A percentile compares a stretch with the other conserved stretches of the same genome.
Evolutionary conservation across 2,113 vertebrate species (phyloP).

Genomic region (Eulemur rufifrons): DNA sequence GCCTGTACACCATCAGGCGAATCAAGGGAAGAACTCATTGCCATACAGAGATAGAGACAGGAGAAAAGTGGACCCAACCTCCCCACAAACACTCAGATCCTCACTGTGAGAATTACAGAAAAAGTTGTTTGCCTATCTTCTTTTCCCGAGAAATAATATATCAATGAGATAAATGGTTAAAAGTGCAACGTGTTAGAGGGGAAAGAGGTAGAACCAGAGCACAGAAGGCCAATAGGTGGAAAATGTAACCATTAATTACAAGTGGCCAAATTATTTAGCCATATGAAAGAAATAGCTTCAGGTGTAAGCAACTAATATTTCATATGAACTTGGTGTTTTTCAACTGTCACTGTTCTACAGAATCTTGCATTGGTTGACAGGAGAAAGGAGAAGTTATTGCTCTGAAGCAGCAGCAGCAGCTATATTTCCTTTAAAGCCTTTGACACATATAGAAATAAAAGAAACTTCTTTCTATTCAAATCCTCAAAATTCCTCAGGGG

Average conservation of each 20-base stretch:
- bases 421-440: slow-evolving; percentile 24
- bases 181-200: background rate
- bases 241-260: background rate
- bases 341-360: background rate
- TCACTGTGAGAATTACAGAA: background rate
- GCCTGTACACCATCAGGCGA: background rate
- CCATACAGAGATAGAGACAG: background rate
- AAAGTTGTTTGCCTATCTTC: background rate
- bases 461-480: slow-evolving; percentile 45
- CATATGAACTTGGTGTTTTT: background rate
- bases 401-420: background rate
- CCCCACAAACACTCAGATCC: background rate
- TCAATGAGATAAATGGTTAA: background rate
- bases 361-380: background rate
- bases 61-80: background rate
- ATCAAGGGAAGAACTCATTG: background rate
- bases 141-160: background rate
- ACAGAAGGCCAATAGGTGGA: background rate
- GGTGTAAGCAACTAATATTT: background rate
- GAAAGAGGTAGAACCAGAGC: background rate
- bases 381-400: background rate
- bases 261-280: background rate
- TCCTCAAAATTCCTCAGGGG: slow-evolving; percentile 64
- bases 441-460: background rate
- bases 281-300: background rate